Base-by-base conservation (phyloP, 2,113 vertebrate species). In the Neodon shergylaensis region DNA sequence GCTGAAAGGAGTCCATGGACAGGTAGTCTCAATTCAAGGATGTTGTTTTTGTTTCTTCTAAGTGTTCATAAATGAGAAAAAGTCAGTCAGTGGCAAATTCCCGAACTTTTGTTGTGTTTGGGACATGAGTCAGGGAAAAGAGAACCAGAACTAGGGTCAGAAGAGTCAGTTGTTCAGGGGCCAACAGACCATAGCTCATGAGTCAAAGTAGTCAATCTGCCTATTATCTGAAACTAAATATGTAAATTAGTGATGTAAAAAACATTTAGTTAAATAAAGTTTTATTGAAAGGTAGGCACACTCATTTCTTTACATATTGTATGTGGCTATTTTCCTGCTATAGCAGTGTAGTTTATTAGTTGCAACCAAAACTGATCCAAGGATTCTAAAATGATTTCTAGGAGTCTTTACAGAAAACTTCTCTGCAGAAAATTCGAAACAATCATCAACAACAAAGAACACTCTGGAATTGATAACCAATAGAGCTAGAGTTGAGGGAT, bases 51-150 rank as follows among this genome's bases (percentile, higher is more conserved):
- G 54, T 89, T 91, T 33, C 47, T 84, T 91, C 44, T 1, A 11
- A 68, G 49, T 88, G 54, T 12, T 63, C 11, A 1, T 39, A 82
- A 77, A 36, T 92, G 52, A 94, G 31, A 31, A 66, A 28, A 73
- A 42, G 49, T 17, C 52, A 58, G 7, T 89, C 84, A 58, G 22
- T 49, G 79, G 24, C 87, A 52, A 92, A 24, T 84, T 86, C 36
- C 52, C 73, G 14, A 52, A 36, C 68, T 44, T 58, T 58, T 70
- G n/a, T 33, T 42, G n/a, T n/a, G 28, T 31, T 42, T 63, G 42
- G 92, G 68, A 82, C n/a, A 90, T 86, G 81, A 26, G 52, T 16
- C 44, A 83, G n/a, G 54, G 17, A 82, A 89, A 79, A 96, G 65
- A 74, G 54, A 78, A 61, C 21, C 42, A 10, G n/a, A 87, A 82